Evolutionary conservation across 1,140 invertebrate genomes (phyloP), one percentile per base, ranked within the genome.

Genomic region (Drosophila pseudoobscura): DNA sequence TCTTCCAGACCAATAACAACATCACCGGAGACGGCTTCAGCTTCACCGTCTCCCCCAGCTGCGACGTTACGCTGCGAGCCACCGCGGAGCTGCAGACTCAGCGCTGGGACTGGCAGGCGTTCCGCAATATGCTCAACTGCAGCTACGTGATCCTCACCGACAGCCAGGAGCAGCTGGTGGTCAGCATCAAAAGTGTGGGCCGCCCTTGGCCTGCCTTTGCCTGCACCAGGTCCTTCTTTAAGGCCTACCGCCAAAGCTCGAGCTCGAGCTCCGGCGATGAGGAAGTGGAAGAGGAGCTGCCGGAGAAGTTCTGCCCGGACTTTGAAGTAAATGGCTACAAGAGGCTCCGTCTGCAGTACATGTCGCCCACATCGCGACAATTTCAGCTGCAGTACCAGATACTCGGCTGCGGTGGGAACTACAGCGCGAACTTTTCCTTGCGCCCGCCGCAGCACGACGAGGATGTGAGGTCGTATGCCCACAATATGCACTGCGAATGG

Each of bases 11-110:
- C 4, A 95, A 97, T 90, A 92, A 92, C 1, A 92, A 91, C 39
- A 92, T 94, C 5, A 94, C 94, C 57, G 94, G 94, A 15, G 95
- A 96, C 78, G 96, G 97, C 7, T 97, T 97, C 85, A 92, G 89
- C 60, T 93, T 93, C 31, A 35, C 57, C 9, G 95, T 94, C 92
- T 72, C 80, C 4, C 78, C 90, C 20, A 92, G 93, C 61, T 98
- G 97, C 91, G 96, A 96, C 43, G 94, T 94, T 20, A 89, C 92
- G 9, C 94, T 95, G 59, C 56, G 91, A 50, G 95, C 94, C 1
- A 94, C 91, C 1, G 78, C 84, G 2, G 90, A 87, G 1, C 57
- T 85, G 15, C 94, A 95, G 51, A 91, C 91, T 0, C 2, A 60
- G 0, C 0, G 0, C 2, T 62, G 41, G 24, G 6, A 6, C 2